These are phyloP conservation scores for Napeogenes sylphis DNA, from an alignment of 2,888 invertebrate genomes.

Conservation along the genomic window DNA sequence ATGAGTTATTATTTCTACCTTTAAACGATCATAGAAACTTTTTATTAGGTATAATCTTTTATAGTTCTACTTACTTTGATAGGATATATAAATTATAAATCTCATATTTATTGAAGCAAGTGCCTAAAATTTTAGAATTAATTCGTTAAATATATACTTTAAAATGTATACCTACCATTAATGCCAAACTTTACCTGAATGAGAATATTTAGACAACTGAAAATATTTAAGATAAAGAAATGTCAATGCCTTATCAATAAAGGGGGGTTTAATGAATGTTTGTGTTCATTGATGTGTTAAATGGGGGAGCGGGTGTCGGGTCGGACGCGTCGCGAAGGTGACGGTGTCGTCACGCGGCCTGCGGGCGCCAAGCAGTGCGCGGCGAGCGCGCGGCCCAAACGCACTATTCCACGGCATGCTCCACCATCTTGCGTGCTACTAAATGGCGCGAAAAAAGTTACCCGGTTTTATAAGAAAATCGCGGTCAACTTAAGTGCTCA, in stretches of 20 bases:
- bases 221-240: not conserved
- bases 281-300: constrained; percentile 39
- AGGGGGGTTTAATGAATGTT: constrained; percentile 23
- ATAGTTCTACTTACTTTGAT: too few relatives aligned
- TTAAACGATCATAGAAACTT: constrained; percentile 9
- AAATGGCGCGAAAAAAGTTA: constrained; percentile 46
- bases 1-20: constrained; percentile 18
- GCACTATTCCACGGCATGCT: constrained; percentile 43
- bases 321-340: constrained; percentile 23
- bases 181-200: not conserved
- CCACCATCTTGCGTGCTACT: constrained; percentile 22
- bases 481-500: constrained; percentile 43
- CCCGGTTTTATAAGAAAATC: constrained; percentile 38
- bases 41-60: too few relatives aligned
- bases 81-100: too few relatives aligned
- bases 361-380: constrained; percentile 56
- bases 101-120: too few relatives aligned
- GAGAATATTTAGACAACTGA: not conserved
- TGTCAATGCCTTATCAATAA: not conserved
- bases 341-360: constrained; percentile 38
- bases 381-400: constrained; percentile 64
- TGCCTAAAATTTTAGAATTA: too few relatives aligned
- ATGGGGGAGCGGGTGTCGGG: constrained; percentile 34
- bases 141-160: too few relatives aligned
- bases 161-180: too few relatives aligned